Conservation (phyloP, 2,888 invertebrate species). For the Amphipyra berbera region DNA sequence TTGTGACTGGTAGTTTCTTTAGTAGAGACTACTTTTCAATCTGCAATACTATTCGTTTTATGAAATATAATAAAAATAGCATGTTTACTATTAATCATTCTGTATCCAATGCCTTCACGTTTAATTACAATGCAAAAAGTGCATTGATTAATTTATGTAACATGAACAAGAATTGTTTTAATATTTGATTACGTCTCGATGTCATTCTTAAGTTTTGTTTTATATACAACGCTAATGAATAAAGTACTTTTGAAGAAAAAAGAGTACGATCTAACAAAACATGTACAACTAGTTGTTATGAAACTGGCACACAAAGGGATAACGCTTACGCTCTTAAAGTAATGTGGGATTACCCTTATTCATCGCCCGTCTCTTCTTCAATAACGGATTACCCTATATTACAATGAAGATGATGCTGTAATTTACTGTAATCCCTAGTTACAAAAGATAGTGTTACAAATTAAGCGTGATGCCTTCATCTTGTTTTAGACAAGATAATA, state of each 20-base stretch:
- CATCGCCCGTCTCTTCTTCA: constrained; percentile 30
- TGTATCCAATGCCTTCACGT: too few species aligned
- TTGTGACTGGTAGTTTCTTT: constrained; percentile 27
- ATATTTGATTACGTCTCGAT: too few species aligned
- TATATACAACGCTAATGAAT: not conserved
- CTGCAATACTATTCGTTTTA: not conserved
- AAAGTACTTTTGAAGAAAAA: not conserved
- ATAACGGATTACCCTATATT: constrained; percentile 56
- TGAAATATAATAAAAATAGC: too few species aligned
- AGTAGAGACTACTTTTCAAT: not conserved
- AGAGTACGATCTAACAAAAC: constrained; percentile 16
- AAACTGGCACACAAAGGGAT: constrained; percentile 52
- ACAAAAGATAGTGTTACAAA: constrained; percentile 38
- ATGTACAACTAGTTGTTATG: constrained; percentile 21
- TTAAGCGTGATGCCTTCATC: constrained; percentile 16
- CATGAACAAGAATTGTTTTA: too few species aligned
- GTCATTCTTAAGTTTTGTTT: not conserved
- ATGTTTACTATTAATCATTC: too few species aligned
- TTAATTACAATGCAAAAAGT: too few species aligned
- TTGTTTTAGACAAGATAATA: constrained; percentile 9
- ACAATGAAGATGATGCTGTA: constrained; percentile 43
- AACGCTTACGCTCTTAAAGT: constrained; percentile 31
- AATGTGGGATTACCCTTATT: constrained; percentile 56
- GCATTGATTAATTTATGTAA: too few species aligned
- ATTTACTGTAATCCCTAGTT: constrained; percentile 43